These are phyloP conservation scores for Falco biarmicus DNA, from an alignment of 2,797 vertebrate species.

Conservation along the genomic window DNA sequence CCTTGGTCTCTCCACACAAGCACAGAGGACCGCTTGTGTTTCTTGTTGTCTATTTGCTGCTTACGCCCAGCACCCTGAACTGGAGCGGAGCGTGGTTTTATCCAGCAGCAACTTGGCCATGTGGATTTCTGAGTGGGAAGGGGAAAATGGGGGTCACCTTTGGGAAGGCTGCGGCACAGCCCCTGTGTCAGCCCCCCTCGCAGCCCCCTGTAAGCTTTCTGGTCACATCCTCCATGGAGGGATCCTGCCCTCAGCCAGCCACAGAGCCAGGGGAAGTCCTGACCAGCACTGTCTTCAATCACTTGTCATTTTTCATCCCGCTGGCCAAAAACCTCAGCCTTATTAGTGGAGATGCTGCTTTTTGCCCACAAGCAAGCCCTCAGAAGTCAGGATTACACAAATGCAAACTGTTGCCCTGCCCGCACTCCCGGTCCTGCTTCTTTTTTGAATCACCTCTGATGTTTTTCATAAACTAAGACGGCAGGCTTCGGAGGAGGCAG, in stretches of 20 bases:
- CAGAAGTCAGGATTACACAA: neutral
- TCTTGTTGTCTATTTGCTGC: neutral
- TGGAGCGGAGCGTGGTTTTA: neutral
- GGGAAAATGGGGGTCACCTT: neutral
- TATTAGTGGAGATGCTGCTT: neutral
- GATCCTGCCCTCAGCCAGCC: neutral
- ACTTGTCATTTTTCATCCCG: neutral
- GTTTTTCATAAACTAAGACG: neutral
- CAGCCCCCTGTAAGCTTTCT: neutral
- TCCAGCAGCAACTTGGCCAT: neutral
- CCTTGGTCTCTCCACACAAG: accelerated
- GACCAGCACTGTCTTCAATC: neutral
- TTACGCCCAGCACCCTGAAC: neutral
- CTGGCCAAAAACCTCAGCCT: neutral
- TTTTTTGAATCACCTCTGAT: neutral
- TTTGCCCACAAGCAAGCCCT: neutral
- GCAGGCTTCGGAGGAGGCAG: neutral
- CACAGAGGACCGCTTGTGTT: accelerated
- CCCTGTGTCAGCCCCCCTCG: neutral
- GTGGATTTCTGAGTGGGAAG: neutral
- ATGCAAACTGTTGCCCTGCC: neutral
- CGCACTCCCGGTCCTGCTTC: neutral
- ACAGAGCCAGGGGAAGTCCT: neutral
- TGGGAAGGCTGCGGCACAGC: neutral
- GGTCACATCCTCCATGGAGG: neutral